Evolutionary conservation across 2,113 vertebrate genomes (phyloP).

Genomic region (Pomatorhinus ruficollis): DNA sequence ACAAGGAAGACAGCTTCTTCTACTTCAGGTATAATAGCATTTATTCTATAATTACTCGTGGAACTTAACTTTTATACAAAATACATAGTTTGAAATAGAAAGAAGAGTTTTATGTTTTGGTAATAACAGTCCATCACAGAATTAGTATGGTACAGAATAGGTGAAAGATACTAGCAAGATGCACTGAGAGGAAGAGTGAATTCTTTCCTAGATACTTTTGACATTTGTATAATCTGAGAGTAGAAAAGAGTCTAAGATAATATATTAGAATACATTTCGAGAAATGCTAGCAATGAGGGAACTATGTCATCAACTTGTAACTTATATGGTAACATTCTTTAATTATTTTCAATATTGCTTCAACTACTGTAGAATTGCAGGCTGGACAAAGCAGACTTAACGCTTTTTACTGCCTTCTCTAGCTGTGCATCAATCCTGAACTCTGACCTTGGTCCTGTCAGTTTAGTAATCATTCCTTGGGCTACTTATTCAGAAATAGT

Average conservation of each 20-base stretch:
- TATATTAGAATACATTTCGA: neutral
- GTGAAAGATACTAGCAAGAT: neutral
- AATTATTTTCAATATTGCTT: neutral
- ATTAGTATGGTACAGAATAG: neutral
- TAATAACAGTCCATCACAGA: neutral
- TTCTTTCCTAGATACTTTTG: neutral
- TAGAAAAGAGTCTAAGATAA: neutral
- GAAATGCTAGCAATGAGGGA: neutral
- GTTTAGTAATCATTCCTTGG: neutral
- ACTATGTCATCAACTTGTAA: neutral
- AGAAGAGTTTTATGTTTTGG: neutral
- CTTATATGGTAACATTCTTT: neutral
- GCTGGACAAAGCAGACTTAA: neutral
- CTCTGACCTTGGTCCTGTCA: neutral
- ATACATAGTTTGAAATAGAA: neutral
- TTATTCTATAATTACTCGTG: neutral
- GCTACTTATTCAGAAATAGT: neutral
- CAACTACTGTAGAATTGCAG: neutral
- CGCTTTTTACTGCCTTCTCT: neutral
- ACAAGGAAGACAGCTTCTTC: constrained; percentile 84
- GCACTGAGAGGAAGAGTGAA: neutral
- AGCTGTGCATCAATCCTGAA: neutral
- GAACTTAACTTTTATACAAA: neutral
- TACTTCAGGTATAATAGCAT: constrained; percentile 86
- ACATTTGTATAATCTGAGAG: neutral